A percentile compares a stretch with the other conserved stretches of the same genome.
phyloP scores from a whole-genome alignment of 2,888 invertebrate genomes.

The Hypomecis punctinalis region DNA sequence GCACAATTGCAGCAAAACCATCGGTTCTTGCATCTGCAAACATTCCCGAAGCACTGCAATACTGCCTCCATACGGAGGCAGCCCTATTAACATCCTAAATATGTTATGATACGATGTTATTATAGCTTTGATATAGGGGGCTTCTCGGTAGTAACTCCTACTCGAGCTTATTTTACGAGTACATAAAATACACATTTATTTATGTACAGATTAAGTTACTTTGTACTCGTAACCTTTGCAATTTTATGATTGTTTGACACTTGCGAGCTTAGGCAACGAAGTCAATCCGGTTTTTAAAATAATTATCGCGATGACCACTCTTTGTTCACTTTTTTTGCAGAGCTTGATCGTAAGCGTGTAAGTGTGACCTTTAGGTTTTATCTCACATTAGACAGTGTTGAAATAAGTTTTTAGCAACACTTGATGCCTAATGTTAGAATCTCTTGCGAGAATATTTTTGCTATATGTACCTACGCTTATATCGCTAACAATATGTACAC shows the following conservation, averaged over 20 bases:
- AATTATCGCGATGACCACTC: conserved; percentile 21
- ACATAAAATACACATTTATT: background rate
- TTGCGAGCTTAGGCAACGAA: conserved; percentile 20
- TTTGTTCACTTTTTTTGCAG: conserved; percentile 14
- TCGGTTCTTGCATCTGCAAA: no score
- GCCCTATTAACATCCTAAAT: no score
- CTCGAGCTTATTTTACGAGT: no score
- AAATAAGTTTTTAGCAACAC: conserved; percentile 6
- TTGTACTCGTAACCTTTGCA: conserved; percentile 11
- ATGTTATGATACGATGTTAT: no score
- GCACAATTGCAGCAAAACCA: no score
- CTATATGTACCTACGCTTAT: no score
- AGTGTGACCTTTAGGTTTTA: conserved; percentile 24
- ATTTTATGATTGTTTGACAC: conserved; percentile 25
- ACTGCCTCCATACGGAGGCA: no score
- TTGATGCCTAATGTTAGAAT: background rate
- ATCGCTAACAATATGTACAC: no score
- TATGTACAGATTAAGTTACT: background rate
- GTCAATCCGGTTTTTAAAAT: conserved; percentile 23
- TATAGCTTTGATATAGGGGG: no score
- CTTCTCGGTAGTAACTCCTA: no score
- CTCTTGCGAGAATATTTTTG: background rate
- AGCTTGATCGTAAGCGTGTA: conserved; percentile 3
- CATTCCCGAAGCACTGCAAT: no score
- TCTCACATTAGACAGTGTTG: conserved; percentile 11